Base-by-base conservation (phyloP, 1,140 invertebrate species). In the Caenorhabditis briggsae region DNA sequence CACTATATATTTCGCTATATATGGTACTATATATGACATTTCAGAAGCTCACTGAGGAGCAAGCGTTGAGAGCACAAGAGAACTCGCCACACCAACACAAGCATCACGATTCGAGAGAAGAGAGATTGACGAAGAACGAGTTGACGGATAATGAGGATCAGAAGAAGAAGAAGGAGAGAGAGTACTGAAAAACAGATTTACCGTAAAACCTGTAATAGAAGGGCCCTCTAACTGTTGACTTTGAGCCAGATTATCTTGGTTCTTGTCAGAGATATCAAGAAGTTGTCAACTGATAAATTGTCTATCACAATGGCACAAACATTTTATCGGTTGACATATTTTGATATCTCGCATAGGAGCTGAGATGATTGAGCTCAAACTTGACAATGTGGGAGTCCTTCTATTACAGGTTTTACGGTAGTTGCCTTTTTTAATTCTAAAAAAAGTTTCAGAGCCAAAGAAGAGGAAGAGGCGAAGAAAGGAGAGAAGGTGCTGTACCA, bases 131-230 rank as follows among this genome's bases (percentile, higher is more conserved):
- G 9, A 83, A 61, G 16, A 83, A 83, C 16, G 58, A 59, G 55
- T 46, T 64, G 20, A 61, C 82, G 11, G 58, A 83, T 43, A 83
- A 59, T 41, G 41, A 61, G 18, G 55, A 58, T 59, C 58, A 43
- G 16, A 83, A 83, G 25, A 59, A 56, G n/a, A 83, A 58, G 55
- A 83, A 83, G 20, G 55, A 59, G 82, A 46, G 48, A 58, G 33
- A 83, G 58, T 59, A 23, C 1, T 50, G 2, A 18, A 18, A 18
- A 46, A 18, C 20, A 33, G 33, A 33, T 33, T 33, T 33, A 33
- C 33, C 33, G 33, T 2, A 33, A 3, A 33, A 33, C 33, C 33
- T 33, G 33, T 33, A 33, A 33, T 33, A 33, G 33, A 33, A 33
- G 33, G 33, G 33, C 33, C 3, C 33, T 3, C 33, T 33, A 33